Evolutionary conservation across 2,888 invertebrate genomes (phyloP).

Genomic region (Drosophila kokeensis): DNA sequence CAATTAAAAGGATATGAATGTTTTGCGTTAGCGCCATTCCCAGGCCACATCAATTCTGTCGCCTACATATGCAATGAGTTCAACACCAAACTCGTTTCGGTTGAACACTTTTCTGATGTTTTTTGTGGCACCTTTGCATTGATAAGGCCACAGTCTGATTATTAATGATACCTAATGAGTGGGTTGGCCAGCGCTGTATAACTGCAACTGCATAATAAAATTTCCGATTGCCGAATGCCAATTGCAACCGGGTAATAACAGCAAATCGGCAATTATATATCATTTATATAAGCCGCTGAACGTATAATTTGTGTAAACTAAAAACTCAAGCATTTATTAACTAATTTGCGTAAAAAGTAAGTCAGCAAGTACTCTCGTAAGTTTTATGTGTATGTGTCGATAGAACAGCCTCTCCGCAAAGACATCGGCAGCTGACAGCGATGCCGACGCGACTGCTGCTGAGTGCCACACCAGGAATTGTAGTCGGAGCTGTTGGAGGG

Average conservation of each 20-base stretch:
- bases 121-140: constrained; percentile 61
- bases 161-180: constrained; percentile 77
- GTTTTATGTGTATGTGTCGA: constrained; percentile 47
- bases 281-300: constrained; percentile 61
- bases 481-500: constrained; percentile 58
- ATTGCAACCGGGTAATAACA: constrained; percentile 14
- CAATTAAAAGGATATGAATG: constrained; percentile 81
- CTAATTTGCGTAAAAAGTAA: constrained; percentile 59
- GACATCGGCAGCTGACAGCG: constrained; percentile 65
- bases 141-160: constrained; percentile 55
- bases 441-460: constrained; percentile 32
- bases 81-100: constrained; percentile 40
- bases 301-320: constrained; percentile 63
- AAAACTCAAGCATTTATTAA: constrained; percentile 71
- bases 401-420: constrained; percentile 50
- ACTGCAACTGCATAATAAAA: constrained; percentile 27
- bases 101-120: constrained; percentile 20
- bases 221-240: constrained; percentile 17
- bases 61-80: constrained; percentile 37
- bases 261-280: constrained; percentile 59
- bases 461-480: constrained; percentile 36
- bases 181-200: constrained; percentile 58
- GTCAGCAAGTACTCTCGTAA: constrained; percentile 27
- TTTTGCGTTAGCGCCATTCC: constrained; percentile 58
- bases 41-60: constrained; percentile 29